phyloP scores from a whole-genome alignment of 2,888 invertebrate genomes.

The Pammene aurita region DNA sequence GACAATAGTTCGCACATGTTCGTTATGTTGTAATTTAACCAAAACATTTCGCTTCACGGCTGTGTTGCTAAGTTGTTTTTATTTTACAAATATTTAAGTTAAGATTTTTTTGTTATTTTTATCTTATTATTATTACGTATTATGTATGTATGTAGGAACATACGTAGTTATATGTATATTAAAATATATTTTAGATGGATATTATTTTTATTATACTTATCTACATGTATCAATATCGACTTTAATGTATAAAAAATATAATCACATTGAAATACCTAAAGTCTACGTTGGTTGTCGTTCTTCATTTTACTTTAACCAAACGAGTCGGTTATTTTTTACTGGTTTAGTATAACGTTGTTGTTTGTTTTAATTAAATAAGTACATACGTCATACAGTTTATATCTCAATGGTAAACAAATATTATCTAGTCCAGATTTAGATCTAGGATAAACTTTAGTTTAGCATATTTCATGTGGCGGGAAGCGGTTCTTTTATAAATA shows the following conservation, averaged over 20 bases:
- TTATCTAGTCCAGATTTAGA: conserved; percentile 20
- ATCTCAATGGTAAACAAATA: conserved; percentile 16
- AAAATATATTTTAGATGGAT: background rate
- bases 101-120: background rate
- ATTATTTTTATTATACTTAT: too few relatives aligned
- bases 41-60: background rate
- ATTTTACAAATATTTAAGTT: too few relatives aligned
- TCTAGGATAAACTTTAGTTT: conserved; percentile 1
- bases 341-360: too few relatives aligned
- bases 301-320: too few relatives aligned
- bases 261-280: too few relatives aligned
- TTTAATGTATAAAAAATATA: too few relatives aligned
- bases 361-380: too few relatives aligned
- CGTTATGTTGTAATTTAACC: background rate
- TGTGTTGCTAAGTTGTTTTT: conserved; percentile 8
- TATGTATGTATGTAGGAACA: background rate
- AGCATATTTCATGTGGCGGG: background rate
- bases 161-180: background rate
- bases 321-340: too few relatives aligned
- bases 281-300: too few relatives aligned
- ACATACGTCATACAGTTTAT: too few relatives aligned
- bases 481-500: conserved; percentile 9
- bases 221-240: too few relatives aligned
- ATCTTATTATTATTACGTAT: background rate
- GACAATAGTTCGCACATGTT: conserved; percentile 3